Evolutionary conservation across 1,140 invertebrate species (phyloP).

Genomic region (Eumaeus atala): DNA sequence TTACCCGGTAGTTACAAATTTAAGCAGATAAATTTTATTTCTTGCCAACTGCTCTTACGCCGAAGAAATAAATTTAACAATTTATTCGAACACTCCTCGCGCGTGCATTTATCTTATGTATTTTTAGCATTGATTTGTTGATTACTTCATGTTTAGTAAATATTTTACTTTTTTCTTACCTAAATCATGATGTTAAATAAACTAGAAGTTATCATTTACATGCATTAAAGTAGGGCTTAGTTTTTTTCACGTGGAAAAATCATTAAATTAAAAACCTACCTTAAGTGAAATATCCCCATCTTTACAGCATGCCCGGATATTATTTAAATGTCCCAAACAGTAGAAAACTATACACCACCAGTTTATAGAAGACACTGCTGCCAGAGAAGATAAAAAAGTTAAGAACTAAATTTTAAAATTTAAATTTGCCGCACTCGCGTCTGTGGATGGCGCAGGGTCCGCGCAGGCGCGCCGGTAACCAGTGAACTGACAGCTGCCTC

Average conservation of each 20-base stretch:
- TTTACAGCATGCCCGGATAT: constrained; percentile 52
- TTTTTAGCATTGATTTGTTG: too few species aligned
- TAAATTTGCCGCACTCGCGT: constrained; percentile 48
- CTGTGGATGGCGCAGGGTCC: constrained; percentile 24
- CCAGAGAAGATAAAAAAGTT: constrained; percentile 24
- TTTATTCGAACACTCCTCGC: too few species aligned
- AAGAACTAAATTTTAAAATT: constrained; percentile 33
- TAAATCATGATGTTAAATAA: too few species aligned
- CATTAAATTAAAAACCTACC: constrained; percentile 31
- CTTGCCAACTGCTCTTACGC: too few species aligned
- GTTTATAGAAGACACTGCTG: constrained; percentile 31
- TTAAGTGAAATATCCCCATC: constrained; percentile 53
- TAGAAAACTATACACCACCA: constrained; percentile 43
- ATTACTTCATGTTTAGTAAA: too few species aligned
- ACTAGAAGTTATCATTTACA: too few species aligned
- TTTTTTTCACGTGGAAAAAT: not conserved
- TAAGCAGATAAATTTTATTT: too few species aligned
- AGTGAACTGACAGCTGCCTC: constrained; percentile 49
- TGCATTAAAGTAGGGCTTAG: not conserved
- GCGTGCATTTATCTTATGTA: too few species aligned
- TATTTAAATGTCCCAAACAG: constrained; percentile 29
- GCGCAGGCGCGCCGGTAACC: constrained; percentile 43
- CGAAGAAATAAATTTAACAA: too few species aligned
- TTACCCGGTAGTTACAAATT: too few species aligned
- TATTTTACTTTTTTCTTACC: too few species aligned